Percentiles rank a stretch among this genome's conserved stretches.
Evolutionary conservation across 2,888 invertebrate species (phyloP).

Genomic region (Myathropa florea): DNA sequence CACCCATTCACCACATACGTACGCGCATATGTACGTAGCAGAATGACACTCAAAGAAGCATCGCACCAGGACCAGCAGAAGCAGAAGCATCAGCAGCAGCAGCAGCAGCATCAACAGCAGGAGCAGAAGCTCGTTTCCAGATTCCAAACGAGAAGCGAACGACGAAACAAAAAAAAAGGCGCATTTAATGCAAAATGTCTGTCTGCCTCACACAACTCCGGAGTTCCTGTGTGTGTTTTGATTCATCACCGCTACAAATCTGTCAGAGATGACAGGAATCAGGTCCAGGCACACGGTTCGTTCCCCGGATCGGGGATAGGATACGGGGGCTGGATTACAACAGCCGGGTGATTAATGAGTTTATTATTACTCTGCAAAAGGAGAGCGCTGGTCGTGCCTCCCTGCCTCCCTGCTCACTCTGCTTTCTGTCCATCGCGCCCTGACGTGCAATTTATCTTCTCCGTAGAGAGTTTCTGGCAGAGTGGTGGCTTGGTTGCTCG

Average conservation of each 20-base stretch:
- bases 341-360: slow-evolving; percentile 70
- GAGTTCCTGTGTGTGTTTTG: slow-evolving; percentile 62
- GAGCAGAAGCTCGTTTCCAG: slow-evolving; percentile 25
- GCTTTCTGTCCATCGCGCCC: slow-evolving; percentile 60
- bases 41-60: slow-evolving; percentile 55
- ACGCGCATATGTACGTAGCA: slow-evolving; percentile 8
- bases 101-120: slow-evolving; percentile 12
- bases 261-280: slow-evolving; percentile 70
- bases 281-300: slow-evolving; percentile 65
- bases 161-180: slow-evolving; percentile 27
- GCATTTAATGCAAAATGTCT: slow-evolving; percentile 45
- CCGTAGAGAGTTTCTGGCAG: slow-evolving; percentile 15
- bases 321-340: slow-evolving; percentile 66
- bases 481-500: background rate
- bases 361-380: slow-evolving; percentile 68
- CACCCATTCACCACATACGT: slow-evolving; percentile 39
- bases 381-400: slow-evolving; percentile 57
- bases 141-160: slow-evolving; percentile 8
- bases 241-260: slow-evolving; percentile 70
- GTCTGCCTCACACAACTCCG: slow-evolving; percentile 8
- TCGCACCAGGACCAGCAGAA: slow-evolving; percentile 10
- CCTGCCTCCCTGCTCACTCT: slow-evolving; percentile 46
- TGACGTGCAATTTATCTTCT: slow-evolving; percentile 69
- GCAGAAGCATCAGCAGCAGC: slow-evolving; percentile 22
- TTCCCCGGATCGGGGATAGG: slow-evolving; percentile 32